These are phyloP conservation scores for Tarsius wallacei DNA, from an alignment of 2,797 vertebrate species.

Conservation along the genomic window DNA sequence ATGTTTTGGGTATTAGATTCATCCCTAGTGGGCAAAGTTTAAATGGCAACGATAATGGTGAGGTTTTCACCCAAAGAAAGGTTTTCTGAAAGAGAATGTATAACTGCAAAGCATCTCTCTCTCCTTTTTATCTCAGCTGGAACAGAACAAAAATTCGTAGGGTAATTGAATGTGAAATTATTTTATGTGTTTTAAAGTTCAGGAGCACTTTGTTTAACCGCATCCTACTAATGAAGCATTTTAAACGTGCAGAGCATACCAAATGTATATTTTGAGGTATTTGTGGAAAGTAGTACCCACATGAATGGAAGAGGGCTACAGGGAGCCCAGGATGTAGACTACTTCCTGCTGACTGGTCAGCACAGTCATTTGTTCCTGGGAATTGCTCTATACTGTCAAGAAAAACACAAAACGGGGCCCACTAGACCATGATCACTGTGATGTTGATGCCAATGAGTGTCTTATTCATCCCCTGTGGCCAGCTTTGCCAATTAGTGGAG, in stretches of 20 bases:
- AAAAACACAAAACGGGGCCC: conserved; percentile 60
- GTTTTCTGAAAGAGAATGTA: conserved; percentile 32
- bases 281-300: neutral
- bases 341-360: neutral
- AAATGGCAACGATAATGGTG: neutral
- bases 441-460: conserved; percentile 33
- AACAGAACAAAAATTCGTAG: conserved; percentile 57
- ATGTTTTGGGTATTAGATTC: neutral
- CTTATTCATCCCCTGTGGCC: conserved; percentile 54
- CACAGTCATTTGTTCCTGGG: conserved; percentile 16
- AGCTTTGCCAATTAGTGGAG: conserved; percentile 66
- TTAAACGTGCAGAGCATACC: conserved; percentile 51
- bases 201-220: conserved; percentile 68
- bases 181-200: conserved; percentile 55
- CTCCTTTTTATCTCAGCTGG: conserved; percentile 63
- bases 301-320: conserved; percentile 17
- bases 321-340: neutral
- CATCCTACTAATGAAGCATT: conserved; percentile 52
- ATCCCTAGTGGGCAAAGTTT: conserved; percentile 6
- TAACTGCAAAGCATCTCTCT: neutral
- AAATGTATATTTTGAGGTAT: conserved; percentile 47
- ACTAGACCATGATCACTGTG: conserved; percentile 11
- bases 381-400: conserved; percentile 52
- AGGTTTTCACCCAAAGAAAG: conserved; percentile 35
- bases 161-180: conserved; percentile 50